Evolutionary conservation across 2,797 vertebrate genomes (phyloP).

Genomic region (Alcedo atthis): DNA sequence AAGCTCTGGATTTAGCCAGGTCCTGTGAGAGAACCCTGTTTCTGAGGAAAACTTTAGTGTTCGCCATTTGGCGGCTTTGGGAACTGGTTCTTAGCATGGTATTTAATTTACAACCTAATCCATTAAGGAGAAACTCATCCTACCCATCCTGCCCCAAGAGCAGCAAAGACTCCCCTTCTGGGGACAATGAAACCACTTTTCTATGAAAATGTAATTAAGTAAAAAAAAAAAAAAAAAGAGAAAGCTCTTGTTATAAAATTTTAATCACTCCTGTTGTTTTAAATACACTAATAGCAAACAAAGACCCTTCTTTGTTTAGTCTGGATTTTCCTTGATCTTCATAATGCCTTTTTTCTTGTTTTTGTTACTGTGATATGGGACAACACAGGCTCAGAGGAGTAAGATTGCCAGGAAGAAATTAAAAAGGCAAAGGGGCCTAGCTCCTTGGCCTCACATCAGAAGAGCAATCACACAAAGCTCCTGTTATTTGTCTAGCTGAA

Average conservation of each 20-base stretch:
- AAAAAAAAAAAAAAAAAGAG: background rate
- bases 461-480: background rate
- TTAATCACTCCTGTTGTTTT: constrained; percentile 50
- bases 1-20: background rate
- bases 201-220: constrained; percentile 25
- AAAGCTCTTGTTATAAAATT: constrained; percentile 41
- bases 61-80: background rate
- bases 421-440: background rate
- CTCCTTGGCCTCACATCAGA: constrained; percentile 43
- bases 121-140: background rate
- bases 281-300: constrained; percentile 41
- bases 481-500: background rate
- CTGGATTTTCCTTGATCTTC: constrained; percentile 63
- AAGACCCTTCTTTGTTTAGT: constrained; percentile 44
- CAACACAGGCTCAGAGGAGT: background rate
- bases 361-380: constrained; percentile 40
- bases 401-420: constrained; percentile 26
- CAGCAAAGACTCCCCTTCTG: background rate
- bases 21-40: background rate
- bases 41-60: background rate
- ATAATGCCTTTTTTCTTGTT: constrained; percentile 49
- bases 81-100: background rate
- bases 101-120: constrained; percentile 51
- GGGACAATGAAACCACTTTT: constrained; percentile 27
- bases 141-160: background rate